Evolutionary conservation across 2,888 invertebrate genomes (phyloP), one percentile per base, ranked within the genome.

Genomic region (Cheilosia vulpina): DNA sequence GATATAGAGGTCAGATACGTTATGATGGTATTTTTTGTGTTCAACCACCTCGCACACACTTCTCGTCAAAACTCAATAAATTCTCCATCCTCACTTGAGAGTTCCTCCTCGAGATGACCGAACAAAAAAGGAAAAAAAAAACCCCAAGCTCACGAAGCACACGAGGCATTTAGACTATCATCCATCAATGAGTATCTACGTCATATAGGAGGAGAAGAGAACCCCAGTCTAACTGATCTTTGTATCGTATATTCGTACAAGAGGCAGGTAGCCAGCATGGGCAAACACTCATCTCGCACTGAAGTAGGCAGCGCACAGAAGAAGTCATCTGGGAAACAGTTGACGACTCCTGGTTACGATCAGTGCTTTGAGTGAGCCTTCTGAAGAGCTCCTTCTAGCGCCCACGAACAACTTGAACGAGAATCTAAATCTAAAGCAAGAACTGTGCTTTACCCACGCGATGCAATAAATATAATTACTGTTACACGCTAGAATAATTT

Each of bases 111-210:
- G 50, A 71, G 58, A 41, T n/a, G 13, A 38, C 24, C n/a, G 13
- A 43, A 24, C 4, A n/a, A 15, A 43, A 27, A 11, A 24, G 6
- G 19, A 5, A 11, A 41, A 63, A 24, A 57, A 50, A 38, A 58
- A 47, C 63, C 45, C 34, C 50, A 27, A 76, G 31, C 68, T 76
- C 76, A 76, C 76, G 76, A 76, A 58, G 76, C 76, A 76, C 76
- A 76, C 68, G 68, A 68, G 58, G 66, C 66, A 68, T 68, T 76
- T 68, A 68, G 58, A 66, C 76, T 68, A 76, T 76, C 76, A 76
- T 76, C 66, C 76, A 76, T 76, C 76, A 76, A 76, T 76, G 76
- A 52, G 66, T 75, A 73, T 55, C 24, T 66, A 76, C 76, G 60
- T 76, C 68, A 60, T 24, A 68, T 24, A 68, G 38, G 31, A 27